Evolutionary conservation across 2,797 vertebrate species (phyloP).

Genomic region (Fringilla coelebs): DNA sequence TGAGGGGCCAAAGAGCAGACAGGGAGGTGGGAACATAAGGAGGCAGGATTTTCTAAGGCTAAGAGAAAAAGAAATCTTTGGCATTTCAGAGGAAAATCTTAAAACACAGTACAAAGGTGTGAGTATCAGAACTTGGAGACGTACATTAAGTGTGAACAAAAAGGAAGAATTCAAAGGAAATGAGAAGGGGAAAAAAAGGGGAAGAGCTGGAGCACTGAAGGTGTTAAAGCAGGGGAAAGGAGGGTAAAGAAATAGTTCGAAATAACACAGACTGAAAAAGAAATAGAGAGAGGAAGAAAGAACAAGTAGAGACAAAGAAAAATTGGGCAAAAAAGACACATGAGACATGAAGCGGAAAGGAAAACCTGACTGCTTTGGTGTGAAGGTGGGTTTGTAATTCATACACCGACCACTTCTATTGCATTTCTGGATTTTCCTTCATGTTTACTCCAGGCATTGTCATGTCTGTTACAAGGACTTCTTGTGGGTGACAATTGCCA

Average conservation of each 20-base stretch:
- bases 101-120: neutral
- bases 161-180: neutral
- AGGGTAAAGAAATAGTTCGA: neutral
- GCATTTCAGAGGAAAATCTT: neutral
- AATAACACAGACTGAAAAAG: neutral
- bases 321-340: neutral
- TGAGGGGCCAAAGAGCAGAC: neutral
- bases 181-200: neutral
- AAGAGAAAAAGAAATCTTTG: neutral
- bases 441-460: neutral
- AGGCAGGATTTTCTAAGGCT: neutral
- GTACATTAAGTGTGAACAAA: neutral
- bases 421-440: neutral
- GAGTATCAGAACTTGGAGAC: neutral
- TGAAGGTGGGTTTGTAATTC: neutral
- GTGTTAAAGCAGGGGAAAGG: neutral
- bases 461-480: neutral
- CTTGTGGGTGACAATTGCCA: neutral
- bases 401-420: neutral
- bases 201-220: neutral
- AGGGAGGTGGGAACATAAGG: neutral
- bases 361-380: neutral
- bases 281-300: neutral
- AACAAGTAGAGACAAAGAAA: neutral
- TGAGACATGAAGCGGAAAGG: neutral